Conservation (phyloP, 2,888 invertebrate species). For the Patella caerulea region DNA sequence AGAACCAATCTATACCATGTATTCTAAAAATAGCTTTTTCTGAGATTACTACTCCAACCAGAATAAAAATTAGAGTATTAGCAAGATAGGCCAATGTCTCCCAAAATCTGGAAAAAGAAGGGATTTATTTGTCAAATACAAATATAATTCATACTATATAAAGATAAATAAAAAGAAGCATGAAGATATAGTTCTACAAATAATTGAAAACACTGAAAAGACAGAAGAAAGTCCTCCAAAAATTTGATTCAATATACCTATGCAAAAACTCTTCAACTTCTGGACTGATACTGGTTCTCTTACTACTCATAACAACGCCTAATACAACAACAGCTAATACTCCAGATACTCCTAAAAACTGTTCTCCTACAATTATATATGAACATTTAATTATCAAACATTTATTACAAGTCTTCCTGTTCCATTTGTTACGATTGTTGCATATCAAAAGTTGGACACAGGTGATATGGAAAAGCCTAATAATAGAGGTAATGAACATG, state of each 20-base stretch:
- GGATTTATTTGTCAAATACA: not conserved
- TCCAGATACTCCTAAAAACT: conserved; percentile 69
- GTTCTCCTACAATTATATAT: conserved; percentile 56
- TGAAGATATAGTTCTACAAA: no score
- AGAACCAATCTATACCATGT: conserved; percentile 73
- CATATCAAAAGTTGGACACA: no score
- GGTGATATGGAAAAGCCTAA: no score
- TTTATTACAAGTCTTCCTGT: no score
- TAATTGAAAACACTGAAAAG: not conserved
- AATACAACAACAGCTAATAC: conserved; percentile 73
- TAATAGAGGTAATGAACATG: no score
- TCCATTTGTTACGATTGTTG: no score
- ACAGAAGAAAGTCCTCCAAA: not conserved
- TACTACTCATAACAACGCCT: conserved; percentile 70
- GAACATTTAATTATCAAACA: not conserved
- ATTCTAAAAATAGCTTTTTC: conserved; percentile 74
- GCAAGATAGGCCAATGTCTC: conserved; percentile 73
- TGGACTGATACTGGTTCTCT: conserved; percentile 72
- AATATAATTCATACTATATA: not conserved
- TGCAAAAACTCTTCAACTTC: conserved; percentile 72
- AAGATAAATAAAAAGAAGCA: not conserved
- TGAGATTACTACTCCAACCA: conserved; percentile 77
- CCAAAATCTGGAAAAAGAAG: conserved; percentile 70
- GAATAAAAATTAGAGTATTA: conserved; percentile 77
- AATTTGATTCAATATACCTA: conserved; percentile 51